Percentiles rank a stretch among this genome's conserved stretches.
phyloP scores from a whole-genome alignment of 2,113 vertebrate species.

The Mugil cephalus region DNA sequence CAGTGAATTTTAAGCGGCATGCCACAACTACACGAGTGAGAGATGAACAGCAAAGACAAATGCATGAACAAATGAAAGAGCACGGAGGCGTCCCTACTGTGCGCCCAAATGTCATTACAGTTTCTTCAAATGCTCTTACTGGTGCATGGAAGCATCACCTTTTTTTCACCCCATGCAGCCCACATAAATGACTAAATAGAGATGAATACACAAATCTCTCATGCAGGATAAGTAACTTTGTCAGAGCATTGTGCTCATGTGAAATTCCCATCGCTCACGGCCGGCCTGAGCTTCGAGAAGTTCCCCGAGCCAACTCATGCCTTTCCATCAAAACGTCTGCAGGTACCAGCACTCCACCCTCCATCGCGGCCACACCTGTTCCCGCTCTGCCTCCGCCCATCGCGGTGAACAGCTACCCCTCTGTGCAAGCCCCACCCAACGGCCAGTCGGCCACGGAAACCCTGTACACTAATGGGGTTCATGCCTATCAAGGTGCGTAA shows the following conservation, averaged over 20 bases:
- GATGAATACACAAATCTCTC: not conserved
- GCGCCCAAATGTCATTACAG: too few species aligned
- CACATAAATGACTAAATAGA: not conserved
- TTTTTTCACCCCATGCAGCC: not conserved
- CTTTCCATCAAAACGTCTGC: slow-evolving; percentile 6
- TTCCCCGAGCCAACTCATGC: too few species aligned
- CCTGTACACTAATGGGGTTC: slow-evolving; percentile 90
- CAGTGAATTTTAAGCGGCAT: too few species aligned
- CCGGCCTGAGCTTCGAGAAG: too few species aligned
- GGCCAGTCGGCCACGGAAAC: slow-evolving; percentile 89
- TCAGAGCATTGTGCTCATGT: not conserved
- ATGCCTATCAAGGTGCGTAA: slow-evolving; percentile 88
- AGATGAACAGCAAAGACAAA: too few species aligned
- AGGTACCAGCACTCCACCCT: slow-evolving; percentile 92
- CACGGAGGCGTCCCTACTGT: too few species aligned
- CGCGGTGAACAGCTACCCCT: slow-evolving; percentile 88
- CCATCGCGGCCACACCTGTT: slow-evolving; percentile 90
- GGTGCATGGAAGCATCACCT: not conserved
- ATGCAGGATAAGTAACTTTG: not conserved
- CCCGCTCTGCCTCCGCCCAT: slow-evolving; percentile 89
- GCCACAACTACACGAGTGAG: too few species aligned
- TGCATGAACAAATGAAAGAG: too few species aligned
- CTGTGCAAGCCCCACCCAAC: slow-evolving; percentile 85
- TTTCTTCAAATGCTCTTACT: not conserved
- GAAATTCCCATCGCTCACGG: not conserved